These are phyloP conservation scores for Polypterus senegalus DNA, from an alignment of 2,113 vertebrate genomes.

Conservation along the genomic window DNA sequence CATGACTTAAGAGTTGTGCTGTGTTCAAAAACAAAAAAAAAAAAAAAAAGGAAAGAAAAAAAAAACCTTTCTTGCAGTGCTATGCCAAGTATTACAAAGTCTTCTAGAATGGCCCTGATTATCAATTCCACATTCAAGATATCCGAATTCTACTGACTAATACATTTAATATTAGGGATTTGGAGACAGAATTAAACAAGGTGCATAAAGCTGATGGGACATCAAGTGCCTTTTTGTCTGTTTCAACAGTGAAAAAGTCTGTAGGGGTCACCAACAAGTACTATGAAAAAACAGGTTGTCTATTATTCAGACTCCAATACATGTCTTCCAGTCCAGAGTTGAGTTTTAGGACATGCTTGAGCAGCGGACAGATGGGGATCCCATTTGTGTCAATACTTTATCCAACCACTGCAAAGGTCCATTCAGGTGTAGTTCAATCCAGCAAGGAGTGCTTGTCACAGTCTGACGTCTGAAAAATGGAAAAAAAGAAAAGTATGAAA, in stretches of 20 bases:
- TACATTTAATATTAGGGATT: conserved; percentile 59
- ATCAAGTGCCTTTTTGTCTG: conserved; percentile 66
- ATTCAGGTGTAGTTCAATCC: conserved; percentile 96
- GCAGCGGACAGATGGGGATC: conserved; percentile 90
- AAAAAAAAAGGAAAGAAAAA: too few species aligned
- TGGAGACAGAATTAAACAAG: conserved; percentile 68
- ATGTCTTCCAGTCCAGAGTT: conserved; percentile 33
- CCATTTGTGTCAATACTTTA: conserved; percentile 98
- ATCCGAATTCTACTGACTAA: conserved; percentile 58
- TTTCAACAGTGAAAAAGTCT: conserved; percentile 60
- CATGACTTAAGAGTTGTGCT: too few species aligned
- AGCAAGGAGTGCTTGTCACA: conserved; percentile 96
- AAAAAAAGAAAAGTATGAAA: too few species aligned
- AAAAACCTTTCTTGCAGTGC: conserved; percentile 36
- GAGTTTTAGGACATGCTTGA: conserved; percentile 90
- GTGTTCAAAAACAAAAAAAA: too few species aligned
- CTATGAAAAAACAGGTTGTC: conserved; percentile 58
- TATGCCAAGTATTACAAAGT: conserved; percentile 57
- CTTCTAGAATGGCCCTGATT: conserved; percentile 47
- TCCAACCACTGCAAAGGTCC: conserved; percentile 96
- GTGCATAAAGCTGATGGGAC: conserved; percentile 71
- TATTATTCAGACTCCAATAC: conserved; percentile 43
- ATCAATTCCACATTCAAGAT: conserved; percentile 21
- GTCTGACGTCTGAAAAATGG: conserved; percentile 71
- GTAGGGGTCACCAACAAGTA: conserved; percentile 58